phyloP scores from a whole-genome alignment of 2,888 invertebrate species.

The Leucophenga maculata region DNA sequence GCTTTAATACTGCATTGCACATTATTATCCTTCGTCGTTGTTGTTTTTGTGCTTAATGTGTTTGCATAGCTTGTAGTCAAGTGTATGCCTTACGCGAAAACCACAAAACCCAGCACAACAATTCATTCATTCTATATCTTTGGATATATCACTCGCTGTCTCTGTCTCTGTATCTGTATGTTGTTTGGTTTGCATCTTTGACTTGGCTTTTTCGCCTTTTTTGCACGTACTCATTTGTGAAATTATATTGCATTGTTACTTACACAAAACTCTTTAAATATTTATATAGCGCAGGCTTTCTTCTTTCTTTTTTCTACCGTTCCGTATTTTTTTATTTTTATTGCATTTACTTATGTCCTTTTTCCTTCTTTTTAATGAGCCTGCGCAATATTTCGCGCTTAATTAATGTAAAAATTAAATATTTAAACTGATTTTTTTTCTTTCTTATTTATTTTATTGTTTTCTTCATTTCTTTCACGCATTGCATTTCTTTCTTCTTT shows the following conservation, averaged over 20 bases:
- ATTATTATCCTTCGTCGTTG: slow-evolving; percentile 29
- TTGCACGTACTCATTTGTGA: slow-evolving; percentile 10
- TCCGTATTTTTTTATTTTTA: slow-evolving; percentile 38
- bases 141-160: too few relatives aligned
- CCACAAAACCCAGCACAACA: background rate
- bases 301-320: slow-evolving; percentile 23
- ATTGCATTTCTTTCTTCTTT: background rate
- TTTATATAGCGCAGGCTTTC: too few relatives aligned
- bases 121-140: too few relatives aligned
- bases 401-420: slow-evolving; percentile 8
- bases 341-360: slow-evolving; percentile 21
- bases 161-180: too few relatives aligned
- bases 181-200: background rate
- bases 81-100: background rate
- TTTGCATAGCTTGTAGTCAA: slow-evolving; percentile 18
- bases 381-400: background rate
- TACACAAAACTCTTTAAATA: too few relatives aligned
- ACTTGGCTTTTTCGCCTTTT: slow-evolving; percentile 28
- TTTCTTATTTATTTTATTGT: background rate
- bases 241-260: background rate
- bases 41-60: slow-evolving; percentile 1
- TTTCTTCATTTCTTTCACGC: background rate
- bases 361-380: slow-evolving; percentile 16
- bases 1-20: background rate
- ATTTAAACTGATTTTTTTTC: background rate